Base-by-base conservation (phyloP, 2,888 invertebrate genomes). In the Ethmia dodecea region DNA sequence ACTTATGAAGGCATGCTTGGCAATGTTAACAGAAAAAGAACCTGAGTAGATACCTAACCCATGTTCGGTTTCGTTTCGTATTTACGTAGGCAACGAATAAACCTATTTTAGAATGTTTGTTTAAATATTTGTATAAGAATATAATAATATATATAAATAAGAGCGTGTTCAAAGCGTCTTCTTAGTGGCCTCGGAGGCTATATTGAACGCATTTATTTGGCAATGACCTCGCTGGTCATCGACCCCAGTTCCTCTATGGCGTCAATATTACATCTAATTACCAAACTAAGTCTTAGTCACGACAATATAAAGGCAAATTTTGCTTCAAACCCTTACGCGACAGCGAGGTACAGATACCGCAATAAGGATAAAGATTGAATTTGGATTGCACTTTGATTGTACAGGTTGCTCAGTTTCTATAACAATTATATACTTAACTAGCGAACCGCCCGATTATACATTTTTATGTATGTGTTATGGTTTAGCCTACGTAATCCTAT, bases 171-270 rank as follows among this genome's bases (percentile, higher is more conserved):
- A 28, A 55, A 64, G 77, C 76, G 58, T 48, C 72, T 70, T 74
- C 63, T 81, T 77, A 78, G 65, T 36, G 52, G 52, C 61, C 63
- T 42, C 51, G 61, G 69, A 70, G 73, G 66, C 70, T 69, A 58
- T 68, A 66, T 57, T 55, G 59, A n/a, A 55, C 67, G 61, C 62
- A 68, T 72, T 52, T 73, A 79, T 83, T 84, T 76, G 83, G 80
- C 83, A 83, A 81, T 81, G 83, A 83, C 79, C 83, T 68, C 76
- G 45, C 55, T 53, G 79, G 60, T 78, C 80, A 60, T 65, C 70
- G 71, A 76, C 63, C 80, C 54, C 31, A n/a, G 10, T 10, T 31
- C 28, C 25, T 26, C 31, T 34, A 34, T 16, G 13, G 15, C 66
- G 43, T 33, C 40, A 38, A 43, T 51, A 39, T 37, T 38, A 35